Evolutionary conservation across 2,888 invertebrate genomes (phyloP), one percentile per base, ranked within the genome.

Genomic region (Furcula furcula): DNA sequence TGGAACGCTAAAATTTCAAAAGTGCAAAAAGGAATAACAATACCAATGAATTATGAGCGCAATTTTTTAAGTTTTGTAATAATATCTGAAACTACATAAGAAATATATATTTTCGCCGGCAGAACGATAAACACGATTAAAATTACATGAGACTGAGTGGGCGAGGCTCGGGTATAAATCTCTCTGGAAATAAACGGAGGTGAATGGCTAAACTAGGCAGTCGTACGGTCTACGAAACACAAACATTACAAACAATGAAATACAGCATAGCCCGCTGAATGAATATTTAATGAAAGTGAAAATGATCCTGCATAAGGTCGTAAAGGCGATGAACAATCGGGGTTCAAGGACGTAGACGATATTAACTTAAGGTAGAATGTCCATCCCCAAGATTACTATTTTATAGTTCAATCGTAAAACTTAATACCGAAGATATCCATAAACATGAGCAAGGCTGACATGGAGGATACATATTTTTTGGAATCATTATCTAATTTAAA

Each of bases 61-160:
- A 55, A 61, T 60, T 53, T 48, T 35, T 49, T 31, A 44, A 54
- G 47, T 43, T 57, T 50, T 40, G 23, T 55, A 61, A 54, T 53
- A 51, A 51, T 46, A 44, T 34, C 22, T 37, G 35, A 6, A 18
- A 27, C 42, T 46, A 50, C 40, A 50, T 55, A 53, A 54, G 32
- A 35, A 44, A 41, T 36, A 46, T 29, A 51, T 48, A 56, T 56
- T 67, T 70, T 58, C 53, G 40, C 40, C 23, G 42, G 46, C 39
- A 31, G 45, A 46, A 54, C 66, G 41, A 73, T 74, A 80, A 78
- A 82, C 67, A 74, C 71, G 69, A 76, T 79, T 78, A 76, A 76
- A 75, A 78, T 78, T 77, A 76, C 74, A 76, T 40, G 47, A 48
- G 50, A 57, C 48, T 32, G 49, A 64, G 55, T 63, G 60, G 61